phyloP scores from a whole-genome alignment of 2,113 vertebrate genomes.

The Isurus oxyrinchus region DNA sequence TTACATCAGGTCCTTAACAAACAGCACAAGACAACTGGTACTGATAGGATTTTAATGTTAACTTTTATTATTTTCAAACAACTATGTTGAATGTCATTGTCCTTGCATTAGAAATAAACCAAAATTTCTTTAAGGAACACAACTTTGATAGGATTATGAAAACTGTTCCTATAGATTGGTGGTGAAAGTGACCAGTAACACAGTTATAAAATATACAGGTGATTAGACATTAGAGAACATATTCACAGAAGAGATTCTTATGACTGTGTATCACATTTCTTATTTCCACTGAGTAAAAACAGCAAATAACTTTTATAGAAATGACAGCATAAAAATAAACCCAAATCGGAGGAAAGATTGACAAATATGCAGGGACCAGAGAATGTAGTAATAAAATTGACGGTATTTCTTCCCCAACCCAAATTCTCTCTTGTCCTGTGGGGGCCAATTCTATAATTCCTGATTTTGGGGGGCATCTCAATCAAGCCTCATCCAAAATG shows the following conservation, averaged over 20 bases:
- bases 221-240: background rate
- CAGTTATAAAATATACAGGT: slow-evolving; percentile 19
- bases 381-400: background rate
- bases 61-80: slow-evolving; percentile 37
- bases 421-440: background rate
- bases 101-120: slow-evolving; percentile 33
- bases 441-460: background rate
- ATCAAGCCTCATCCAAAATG: background rate
- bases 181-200: slow-evolving; percentile 23
- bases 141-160: slow-evolving; percentile 29
- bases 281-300: slow-evolving; percentile 31
- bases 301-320: slow-evolving; percentile 29
- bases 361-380: background rate
- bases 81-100: slow-evolving; percentile 34
- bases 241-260: slow-evolving; percentile 15
- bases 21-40: background rate
- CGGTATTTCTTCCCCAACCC: background rate
- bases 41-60: slow-evolving; percentile 23
- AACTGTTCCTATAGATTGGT: background rate
- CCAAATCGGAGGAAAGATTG: background rate
- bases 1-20: background rate
- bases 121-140: slow-evolving; percentile 8
- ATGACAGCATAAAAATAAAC: slow-evolving; percentile 7
- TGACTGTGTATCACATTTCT: slow-evolving; percentile 14
- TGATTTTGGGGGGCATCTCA: background rate